Evolutionary conservation across 2,797 vertebrate genomes (phyloP), one percentile per base, ranked within the genome.

Genomic region (Clangula hyemalis): DNA sequence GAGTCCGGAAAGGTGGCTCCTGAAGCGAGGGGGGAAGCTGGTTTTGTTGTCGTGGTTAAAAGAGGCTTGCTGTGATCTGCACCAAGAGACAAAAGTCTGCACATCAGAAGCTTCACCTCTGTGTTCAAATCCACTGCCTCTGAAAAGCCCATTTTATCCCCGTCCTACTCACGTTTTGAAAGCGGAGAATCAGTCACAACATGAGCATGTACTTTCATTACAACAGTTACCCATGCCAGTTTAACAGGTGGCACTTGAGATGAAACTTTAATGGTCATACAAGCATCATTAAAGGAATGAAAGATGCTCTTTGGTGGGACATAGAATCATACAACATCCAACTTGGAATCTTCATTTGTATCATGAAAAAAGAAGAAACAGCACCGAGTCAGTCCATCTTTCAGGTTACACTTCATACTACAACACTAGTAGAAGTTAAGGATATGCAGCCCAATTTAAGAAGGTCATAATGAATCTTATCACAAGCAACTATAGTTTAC

Each of bases 1-100:
- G 32, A n/a, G 45, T 8, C 30, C 17, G 0, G 19, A 10, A 34
- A 79, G 21, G 7, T 81, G 11, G 16, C 4, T 10, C 22, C 12
- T 21, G 60, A 65, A 45, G 5, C 14, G 19, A 49, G 19, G n/a
- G 3, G 27, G 51, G 16, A 70, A 19, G 1, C 4, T 15, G 17
- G 20, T n/a, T 5, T 2, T 4, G 0, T 5, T 6, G 1, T 8
- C 6, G 0, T 12, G 7, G 27, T 13, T 53, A 27, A 6, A 28
- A 74, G 27, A 24, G 8, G 11, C 21, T 34, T 57, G 9, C 19
- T 27, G 15, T 4, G 6, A 17, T 53, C 39, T 53, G 5, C 16
- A 39, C 4, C 11, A 53, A 5, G 39, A 54, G 13, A 43, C 4
- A 60, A 51, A 51, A 53, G n/a, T 11, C 12, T 1, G 2, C 10